Conservation (phyloP, 2,113 vertebrate species). For the Eubucco bourcierii region DNA sequence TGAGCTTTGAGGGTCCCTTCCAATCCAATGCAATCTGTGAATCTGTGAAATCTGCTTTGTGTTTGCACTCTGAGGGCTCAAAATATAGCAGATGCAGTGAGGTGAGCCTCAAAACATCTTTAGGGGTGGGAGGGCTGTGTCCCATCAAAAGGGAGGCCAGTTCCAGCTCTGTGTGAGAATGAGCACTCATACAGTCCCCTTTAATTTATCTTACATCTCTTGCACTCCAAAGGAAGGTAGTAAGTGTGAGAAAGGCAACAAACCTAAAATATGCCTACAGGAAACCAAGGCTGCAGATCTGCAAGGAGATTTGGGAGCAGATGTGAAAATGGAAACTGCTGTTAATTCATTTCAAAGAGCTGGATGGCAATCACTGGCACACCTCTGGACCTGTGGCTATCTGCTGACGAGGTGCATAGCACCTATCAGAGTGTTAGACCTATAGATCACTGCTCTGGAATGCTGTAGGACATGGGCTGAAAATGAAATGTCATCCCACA, state of each 20-base stretch:
- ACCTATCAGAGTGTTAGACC: not conserved
- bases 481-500: conserved; percentile 68
- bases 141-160: not conserved
- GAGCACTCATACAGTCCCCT: not conserved
- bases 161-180: not conserved
- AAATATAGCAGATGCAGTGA: not conserved
- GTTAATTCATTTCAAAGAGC: conserved; percentile 57
- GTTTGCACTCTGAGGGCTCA: not conserved
- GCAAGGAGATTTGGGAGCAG: conserved; percentile 46
- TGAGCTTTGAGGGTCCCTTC: no score
- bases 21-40: no score
- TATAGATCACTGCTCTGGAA: not conserved
- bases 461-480: conserved; percentile 45
- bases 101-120: not conserved
- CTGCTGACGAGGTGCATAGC: not conserved
- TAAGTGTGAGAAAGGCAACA: not conserved
- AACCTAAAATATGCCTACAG: not conserved
- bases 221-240: not conserved
- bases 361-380: not conserved
- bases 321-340: conserved; percentile 44
- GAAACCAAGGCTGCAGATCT: conserved; percentile 38
- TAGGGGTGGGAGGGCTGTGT: no score
- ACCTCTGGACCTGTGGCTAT: not conserved
- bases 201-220: conserved; percentile 9
- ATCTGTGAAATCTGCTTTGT: not conserved